Conservation (phyloP, 2,888 invertebrate species). For the Theodoxus fluviatilis region DNA sequence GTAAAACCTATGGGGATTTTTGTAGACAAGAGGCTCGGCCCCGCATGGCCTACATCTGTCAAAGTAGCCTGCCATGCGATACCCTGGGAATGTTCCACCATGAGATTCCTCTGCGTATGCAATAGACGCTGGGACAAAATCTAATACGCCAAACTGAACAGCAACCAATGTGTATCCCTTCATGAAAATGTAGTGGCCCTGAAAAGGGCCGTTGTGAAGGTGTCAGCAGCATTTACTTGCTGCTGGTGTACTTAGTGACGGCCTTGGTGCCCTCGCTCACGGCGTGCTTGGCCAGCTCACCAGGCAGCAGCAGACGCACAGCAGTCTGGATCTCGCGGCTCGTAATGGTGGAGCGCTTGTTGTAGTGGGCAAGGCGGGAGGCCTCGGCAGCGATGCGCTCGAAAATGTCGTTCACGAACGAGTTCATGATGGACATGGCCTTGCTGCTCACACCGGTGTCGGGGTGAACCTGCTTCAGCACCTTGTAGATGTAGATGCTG, state of each 20-base stretch:
- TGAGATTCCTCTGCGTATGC: no score
- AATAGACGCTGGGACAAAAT: no score
- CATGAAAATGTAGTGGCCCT: no score
- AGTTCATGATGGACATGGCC: slow-evolving; percentile 44
- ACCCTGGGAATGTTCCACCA: no score
- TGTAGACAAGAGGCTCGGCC: no score
- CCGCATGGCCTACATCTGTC: no score
- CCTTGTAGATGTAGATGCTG: slow-evolving; percentile 53
- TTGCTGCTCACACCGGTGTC: slow-evolving; percentile 55
- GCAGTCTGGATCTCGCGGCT: slow-evolving; percentile 77
- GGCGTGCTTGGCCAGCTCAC: slow-evolving; percentile 78
- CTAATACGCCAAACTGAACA: no score
- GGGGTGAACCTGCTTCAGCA: slow-evolving; percentile 55
- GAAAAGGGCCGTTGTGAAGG: slow-evolving; percentile 20
- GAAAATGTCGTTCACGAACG: slow-evolving; percentile 57
- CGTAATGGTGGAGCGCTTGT: slow-evolving; percentile 67
- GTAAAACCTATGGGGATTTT: no score
- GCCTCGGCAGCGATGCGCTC: slow-evolving; percentile 53
- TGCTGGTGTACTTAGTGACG: slow-evolving; percentile 52
- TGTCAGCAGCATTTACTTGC: no score
- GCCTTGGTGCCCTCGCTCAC: slow-evolving; percentile 65
- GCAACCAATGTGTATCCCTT: no score
- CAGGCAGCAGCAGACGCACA: slow-evolving; percentile 74
- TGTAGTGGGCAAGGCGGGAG: slow-evolving; percentile 44
- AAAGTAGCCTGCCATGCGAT: no score